Percentiles rank a stretch among this genome's conserved stretches.
These are phyloP conservation scores for Ochotona princeps DNA, from an alignment of 2,113 vertebrate genomes.

Conservation along the genomic window DNA sequence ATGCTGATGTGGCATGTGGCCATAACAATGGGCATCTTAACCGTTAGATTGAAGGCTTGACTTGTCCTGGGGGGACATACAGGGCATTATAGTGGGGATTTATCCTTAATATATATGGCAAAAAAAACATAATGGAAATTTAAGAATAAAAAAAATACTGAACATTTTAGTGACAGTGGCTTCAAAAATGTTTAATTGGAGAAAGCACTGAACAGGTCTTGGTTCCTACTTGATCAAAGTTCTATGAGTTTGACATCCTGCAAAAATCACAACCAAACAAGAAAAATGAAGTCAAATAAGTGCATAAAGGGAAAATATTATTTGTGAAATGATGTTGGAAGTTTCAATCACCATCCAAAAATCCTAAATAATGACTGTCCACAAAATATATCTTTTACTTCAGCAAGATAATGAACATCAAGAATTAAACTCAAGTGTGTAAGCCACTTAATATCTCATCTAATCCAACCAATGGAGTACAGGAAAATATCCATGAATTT, in stretches of 20 bases:
- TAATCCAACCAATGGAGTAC: not conserved
- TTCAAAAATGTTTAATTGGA: not conserved
- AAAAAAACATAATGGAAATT: not conserved
- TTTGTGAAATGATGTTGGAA: conserved; percentile 7
- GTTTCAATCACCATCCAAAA: not conserved
- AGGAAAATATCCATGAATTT: not conserved
- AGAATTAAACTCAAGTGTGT: not conserved
- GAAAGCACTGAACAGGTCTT: not conserved
- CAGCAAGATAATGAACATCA: not conserved
- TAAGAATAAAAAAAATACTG: not conserved
- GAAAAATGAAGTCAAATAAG: not conserved
- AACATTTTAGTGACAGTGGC: not conserved
- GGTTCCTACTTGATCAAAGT: not conserved
- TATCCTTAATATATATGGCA: not conserved
- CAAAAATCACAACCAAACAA: not conserved
- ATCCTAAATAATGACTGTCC: not conserved
- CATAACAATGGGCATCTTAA: too few species aligned
- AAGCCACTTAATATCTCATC: not conserved
- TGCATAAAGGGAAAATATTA: conserved; percentile 27
- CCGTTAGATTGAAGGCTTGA: too few species aligned
- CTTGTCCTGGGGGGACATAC: not conserved
- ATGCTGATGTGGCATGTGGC: too few species aligned
- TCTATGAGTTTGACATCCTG: not conserved
- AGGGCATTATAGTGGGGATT: not conserved
- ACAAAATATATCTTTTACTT: not conserved